Conservation (phyloP, 2,888 invertebrate species). For the Mythimna albipuncta region DNA sequence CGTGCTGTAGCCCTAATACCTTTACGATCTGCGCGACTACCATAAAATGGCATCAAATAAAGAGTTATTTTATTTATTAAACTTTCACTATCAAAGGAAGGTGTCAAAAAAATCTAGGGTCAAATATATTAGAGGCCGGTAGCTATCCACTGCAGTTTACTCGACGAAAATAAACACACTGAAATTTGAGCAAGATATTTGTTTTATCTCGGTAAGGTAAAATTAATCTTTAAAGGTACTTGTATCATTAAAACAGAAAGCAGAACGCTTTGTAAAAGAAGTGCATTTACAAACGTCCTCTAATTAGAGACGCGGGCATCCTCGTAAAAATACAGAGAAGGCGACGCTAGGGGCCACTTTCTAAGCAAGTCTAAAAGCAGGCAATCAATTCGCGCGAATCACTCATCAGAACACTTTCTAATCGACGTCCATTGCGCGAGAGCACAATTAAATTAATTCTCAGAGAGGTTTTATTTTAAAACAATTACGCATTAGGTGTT, state of each 20-base stretch:
- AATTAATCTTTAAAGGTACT: background rate
- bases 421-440: conserved; percentile 81
- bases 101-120: no score
- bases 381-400: conserved; percentile 87
- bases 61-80: background rate
- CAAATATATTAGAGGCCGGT: background rate
- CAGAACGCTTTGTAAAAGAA: conserved; percentile 31
- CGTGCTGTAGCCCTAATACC: conserved; percentile 28
- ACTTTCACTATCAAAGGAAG: background rate
- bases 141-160: no score
- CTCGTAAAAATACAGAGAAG: conserved; percentile 81
- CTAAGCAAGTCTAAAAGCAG: conserved; percentile 85
- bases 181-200: background rate
- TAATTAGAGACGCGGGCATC: conserved; percentile 78
- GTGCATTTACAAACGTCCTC: conserved; percentile 71
- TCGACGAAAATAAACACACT: background rate
- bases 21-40: conserved; percentile 3
- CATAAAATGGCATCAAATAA: background rate
- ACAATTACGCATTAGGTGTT: conserved; percentile 13
- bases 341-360: conserved; percentile 83
- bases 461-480: conserved; percentile 34
- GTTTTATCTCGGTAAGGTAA: no score
- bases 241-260: conserved; percentile 19
- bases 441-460: conserved; percentile 77
- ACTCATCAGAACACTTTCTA: conserved; percentile 90